Evolutionary conservation across 2,888 invertebrate genomes (phyloP).

Genomic region (Aphelenchoides bicaudatus): DNA sequence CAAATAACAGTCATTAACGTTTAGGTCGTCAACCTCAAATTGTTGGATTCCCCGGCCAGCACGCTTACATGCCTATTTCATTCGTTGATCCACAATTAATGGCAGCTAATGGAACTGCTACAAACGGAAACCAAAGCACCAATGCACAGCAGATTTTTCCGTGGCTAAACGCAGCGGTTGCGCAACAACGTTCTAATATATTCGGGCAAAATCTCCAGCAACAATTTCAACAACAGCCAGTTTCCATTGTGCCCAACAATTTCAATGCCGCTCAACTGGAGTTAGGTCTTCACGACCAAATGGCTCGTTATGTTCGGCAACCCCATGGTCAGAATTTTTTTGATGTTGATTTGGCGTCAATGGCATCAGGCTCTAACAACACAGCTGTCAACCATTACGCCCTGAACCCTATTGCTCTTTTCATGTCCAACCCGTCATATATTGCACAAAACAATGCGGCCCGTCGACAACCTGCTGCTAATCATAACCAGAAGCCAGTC

Average conservation of each 20-base stretch:
- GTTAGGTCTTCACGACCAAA: not conserved
- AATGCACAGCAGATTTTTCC: slow-evolving; percentile 16
- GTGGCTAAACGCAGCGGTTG: slow-evolving; percentile 24
- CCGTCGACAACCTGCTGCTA: not conserved
- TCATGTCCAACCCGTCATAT: not conserved
- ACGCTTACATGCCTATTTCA: slow-evolving; percentile 47
- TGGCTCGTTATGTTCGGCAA: not conserved
- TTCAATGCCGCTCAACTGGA: slow-evolving; percentile 17
- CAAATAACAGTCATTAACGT: not conserved
- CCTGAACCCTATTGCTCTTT: not conserved
- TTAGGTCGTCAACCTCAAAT: slow-evolving; percentile 32
- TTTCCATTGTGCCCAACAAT: slow-evolving; percentile 6
- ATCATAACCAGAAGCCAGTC: not conserved
- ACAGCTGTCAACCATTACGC: slow-evolving; percentile 5
- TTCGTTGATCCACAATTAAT: slow-evolving; percentile 45
- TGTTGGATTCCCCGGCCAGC: slow-evolving; percentile 24
- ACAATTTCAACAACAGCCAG: slow-evolving; percentile 3
- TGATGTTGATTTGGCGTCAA: slow-evolving; percentile 5
- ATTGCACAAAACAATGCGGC: not conserved
- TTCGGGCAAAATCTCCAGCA: not conserved
- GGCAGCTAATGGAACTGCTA: slow-evolving; percentile 24
- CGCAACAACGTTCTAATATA: slow-evolving; percentile 5
- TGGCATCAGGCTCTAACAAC: slow-evolving; percentile 3
- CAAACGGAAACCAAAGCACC: slow-evolving; percentile 20
- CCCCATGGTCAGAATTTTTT: not conserved